Base-by-base conservation (phyloP, 2,888 invertebrate genomes). In the Euphydryas editha region DNA sequence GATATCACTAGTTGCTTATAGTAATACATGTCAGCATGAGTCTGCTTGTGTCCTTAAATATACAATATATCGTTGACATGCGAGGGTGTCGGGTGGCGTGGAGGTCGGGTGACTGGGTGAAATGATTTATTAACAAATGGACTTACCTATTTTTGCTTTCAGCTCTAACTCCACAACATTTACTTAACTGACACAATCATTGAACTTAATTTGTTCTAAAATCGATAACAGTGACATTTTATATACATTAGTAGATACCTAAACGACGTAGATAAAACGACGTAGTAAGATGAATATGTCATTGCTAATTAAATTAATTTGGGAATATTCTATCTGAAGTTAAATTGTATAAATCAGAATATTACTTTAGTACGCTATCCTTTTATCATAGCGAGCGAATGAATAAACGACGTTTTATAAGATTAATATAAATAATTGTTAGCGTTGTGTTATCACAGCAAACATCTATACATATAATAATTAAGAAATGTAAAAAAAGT, bases 111-210 rank as follows among this genome's bases (percentile, higher is more conserved):
- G 54, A 36, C 54, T 20, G 77, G 78, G 75, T 71, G 73, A 75
- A 78, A 85, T 89, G 86, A 90, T 88, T 88, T 87, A 88, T 88
- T 84, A 78, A 81, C 81, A 80, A 81, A 86, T 86, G 83, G 84
- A 85, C 79, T 81, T 81, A 80, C 66, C 67, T 67, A 65, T 69
- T 85, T 81, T 78, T 82, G 79, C 82, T 85, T 64, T 85, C 83
- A 83, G 72, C 74, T 71, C 64, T 56, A 42, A 56, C 60, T 59
- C 60, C 30, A 61, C 68, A 42, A 69, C 60, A 65, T 68, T 65
- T 65, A 68, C 62, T 62, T 47, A 46, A 56, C 62, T 30, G 59
- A 62, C 49, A 65, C 59, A 59, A 62, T 62, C 65, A 59, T 37
- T 56, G 59, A 37, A 55, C 62, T 44, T 39, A 62, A 62, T 65